phyloP scores from a whole-genome alignment of 2,797 vertebrate species.

The Hemibagrus guttatus region DNA sequence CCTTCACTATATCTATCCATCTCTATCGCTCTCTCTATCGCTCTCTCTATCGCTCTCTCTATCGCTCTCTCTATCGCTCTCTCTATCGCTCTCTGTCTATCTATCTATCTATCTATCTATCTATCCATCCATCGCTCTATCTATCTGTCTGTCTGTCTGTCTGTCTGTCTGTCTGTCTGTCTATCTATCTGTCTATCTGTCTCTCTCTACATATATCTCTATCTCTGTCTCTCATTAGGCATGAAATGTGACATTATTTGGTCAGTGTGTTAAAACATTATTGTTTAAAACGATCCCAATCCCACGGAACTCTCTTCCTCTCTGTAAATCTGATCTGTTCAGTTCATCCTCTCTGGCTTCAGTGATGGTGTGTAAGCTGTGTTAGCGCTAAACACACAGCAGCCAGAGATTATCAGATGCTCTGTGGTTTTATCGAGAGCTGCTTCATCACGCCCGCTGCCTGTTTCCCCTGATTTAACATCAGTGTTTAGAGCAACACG shows the following conservation, averaged over 20 bases:
- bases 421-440: neutral
- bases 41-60: no score
- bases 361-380: neutral
- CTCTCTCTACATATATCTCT: no score
- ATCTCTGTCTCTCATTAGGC: no score
- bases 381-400: neutral
- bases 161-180: no score
- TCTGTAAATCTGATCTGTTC: neutral
- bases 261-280: neutral
- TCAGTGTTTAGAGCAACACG: neutral
- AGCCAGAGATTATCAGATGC: neutral
- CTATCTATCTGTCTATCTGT: neutral
- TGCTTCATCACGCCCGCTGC: neutral
- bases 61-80: no score
- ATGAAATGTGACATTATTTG: neutral
- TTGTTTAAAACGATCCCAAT: neutral
- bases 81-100: no score
- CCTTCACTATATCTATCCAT: no score
- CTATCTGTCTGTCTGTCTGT: no score
- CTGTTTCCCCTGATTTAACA: neutral
- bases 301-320: neutral
- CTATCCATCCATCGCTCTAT: no score
- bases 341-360: neutral
- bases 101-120: no score
- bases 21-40: no score